Conservation (phyloP, 2,888 invertebrate species). For the Hypena proboscidalis region DNA sequence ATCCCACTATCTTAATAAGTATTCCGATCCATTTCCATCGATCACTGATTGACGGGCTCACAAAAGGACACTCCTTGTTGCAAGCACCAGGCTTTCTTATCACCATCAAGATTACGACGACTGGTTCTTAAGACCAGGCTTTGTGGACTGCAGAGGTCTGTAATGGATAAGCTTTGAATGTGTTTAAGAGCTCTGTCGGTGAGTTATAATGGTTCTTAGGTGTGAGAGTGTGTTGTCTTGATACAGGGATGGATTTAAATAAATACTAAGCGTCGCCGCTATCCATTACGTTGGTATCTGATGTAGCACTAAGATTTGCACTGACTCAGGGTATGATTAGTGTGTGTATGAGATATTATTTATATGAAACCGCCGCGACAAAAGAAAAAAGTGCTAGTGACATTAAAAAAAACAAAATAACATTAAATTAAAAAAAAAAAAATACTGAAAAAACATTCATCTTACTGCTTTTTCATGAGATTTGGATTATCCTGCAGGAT, state of each 20-base stretch:
- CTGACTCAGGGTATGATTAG: too few species aligned
- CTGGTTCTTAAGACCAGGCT: slow-evolving; percentile 27
- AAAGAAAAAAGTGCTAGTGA: too few species aligned
- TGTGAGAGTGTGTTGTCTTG: slow-evolving; percentile 21
- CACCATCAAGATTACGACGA: slow-evolving; percentile 57
- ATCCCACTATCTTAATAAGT: slow-evolving; percentile 43
- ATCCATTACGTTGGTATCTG: too few species aligned
- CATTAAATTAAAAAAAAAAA: too few species aligned
- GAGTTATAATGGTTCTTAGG: slow-evolving; percentile 28
- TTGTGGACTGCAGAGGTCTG: slow-evolving; percentile 36
- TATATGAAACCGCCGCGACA: too few species aligned
- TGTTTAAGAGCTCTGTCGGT: slow-evolving; percentile 25
- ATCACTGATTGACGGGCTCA: slow-evolving; percentile 65
- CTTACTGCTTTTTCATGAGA: too few species aligned
- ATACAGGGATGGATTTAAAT: slow-evolving; percentile 27
- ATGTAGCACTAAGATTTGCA: too few species aligned
- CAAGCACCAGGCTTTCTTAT: slow-evolving; percentile 52
- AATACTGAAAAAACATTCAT: too few species aligned
- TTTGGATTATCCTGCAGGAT: too few species aligned
- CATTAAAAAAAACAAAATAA: too few species aligned
- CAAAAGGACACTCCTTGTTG: slow-evolving; percentile 64
- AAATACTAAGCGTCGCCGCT: neutral
- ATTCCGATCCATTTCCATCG: slow-evolving; percentile 51
- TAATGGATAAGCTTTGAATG: neutral
- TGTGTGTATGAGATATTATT: too few species aligned